Percentiles rank a stretch among this genome's conserved stretches.
These are phyloP conservation scores for Cacoxenus indagator DNA, from an alignment of 2,888 invertebrate species.

Conservation along the genomic window DNA sequence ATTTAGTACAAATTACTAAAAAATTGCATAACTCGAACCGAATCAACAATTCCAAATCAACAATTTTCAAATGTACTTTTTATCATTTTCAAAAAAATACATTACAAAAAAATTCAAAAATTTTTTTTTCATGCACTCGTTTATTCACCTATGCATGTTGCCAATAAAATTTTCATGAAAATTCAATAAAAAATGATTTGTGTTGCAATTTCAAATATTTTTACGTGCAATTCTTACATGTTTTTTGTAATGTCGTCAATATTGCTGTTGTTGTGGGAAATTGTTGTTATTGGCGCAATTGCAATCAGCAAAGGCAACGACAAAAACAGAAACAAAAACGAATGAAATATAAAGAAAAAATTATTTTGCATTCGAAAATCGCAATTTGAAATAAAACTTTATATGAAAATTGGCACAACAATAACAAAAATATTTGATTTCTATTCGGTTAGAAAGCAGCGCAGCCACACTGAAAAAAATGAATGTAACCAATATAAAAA, in stretches of 20 bases:
- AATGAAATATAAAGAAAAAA: too few relatives aligned
- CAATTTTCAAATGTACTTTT: not conserved
- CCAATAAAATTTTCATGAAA: slow-evolving; percentile 59
- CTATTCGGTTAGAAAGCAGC: not conserved
- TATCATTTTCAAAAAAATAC: not conserved
- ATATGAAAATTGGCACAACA: slow-evolving; percentile 23
- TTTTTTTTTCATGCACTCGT: not conserved
- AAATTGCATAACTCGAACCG: not conserved
- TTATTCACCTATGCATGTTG: slow-evolving; percentile 34
- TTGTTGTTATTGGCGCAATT: slow-evolving; percentile 52
- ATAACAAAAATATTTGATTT: slow-evolving; percentile 20
- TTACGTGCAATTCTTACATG: slow-evolving; percentile 20
- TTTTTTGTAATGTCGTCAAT: slow-evolving; percentile 14
- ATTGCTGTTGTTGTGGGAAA: slow-evolving; percentile 13
- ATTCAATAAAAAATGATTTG: slow-evolving; percentile 63
- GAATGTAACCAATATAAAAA: not conserved
- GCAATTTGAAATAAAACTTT: slow-evolving; percentile 34
- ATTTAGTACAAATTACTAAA: not conserved
- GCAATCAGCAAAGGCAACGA: slow-evolving; percentile 44
- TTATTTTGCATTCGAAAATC: slow-evolving; percentile 49
- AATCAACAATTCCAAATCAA: not conserved
- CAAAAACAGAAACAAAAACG: too few relatives aligned
- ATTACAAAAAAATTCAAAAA: not conserved
- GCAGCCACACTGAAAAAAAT: not conserved
- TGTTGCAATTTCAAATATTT: slow-evolving; percentile 44